These are phyloP conservation scores for Thalassoma bifasciatum DNA, from an alignment of 2,113 vertebrate species.

Conservation along the genomic window DNA sequence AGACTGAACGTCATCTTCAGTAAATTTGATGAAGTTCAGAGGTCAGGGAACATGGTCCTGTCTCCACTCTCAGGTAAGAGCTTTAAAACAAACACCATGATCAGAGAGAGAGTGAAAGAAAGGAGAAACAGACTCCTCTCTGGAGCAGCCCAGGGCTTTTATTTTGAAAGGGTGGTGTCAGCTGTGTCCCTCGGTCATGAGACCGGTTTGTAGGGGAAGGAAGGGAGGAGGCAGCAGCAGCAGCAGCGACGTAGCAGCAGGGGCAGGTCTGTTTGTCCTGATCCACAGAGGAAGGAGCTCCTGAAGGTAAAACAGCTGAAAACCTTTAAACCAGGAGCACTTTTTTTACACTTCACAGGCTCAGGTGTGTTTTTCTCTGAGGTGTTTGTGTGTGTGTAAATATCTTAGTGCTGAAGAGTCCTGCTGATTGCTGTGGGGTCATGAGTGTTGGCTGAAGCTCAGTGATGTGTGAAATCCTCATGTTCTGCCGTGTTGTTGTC, in stretches of 20 bases:
- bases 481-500: neutral
- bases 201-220: conserved; percentile 55
- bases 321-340: neutral
- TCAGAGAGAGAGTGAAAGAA: neutral
- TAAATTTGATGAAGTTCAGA: conserved; percentile 96
- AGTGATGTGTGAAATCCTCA: conserved; percentile 3
- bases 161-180: conserved; percentile 69
- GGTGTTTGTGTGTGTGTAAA: too few species aligned
- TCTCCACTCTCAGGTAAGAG: conserved; percentile 89
- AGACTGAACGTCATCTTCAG: conserved; percentile 98
- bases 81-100: neutral
- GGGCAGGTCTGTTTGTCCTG: conserved; percentile 24
- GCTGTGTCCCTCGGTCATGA: conserved; percentile 74
- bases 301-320: conserved; percentile 43
- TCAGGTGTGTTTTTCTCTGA: too few species aligned
- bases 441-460: conserved; percentile 14
- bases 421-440: conserved; percentile 4
- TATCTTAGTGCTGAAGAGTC: neutral
- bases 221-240: conserved; percentile 28
- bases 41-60: conserved; percentile 95
- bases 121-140: neutral
- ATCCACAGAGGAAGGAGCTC: conserved; percentile 13
- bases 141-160: conserved; percentile 42
- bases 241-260: conserved; percentile 55
- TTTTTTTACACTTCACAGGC: too few species aligned